Evolutionary conservation across 1,140 invertebrate genomes (phyloP), one percentile per base, ranked within the genome.

Genomic region (Drosophila repletoides): DNA sequence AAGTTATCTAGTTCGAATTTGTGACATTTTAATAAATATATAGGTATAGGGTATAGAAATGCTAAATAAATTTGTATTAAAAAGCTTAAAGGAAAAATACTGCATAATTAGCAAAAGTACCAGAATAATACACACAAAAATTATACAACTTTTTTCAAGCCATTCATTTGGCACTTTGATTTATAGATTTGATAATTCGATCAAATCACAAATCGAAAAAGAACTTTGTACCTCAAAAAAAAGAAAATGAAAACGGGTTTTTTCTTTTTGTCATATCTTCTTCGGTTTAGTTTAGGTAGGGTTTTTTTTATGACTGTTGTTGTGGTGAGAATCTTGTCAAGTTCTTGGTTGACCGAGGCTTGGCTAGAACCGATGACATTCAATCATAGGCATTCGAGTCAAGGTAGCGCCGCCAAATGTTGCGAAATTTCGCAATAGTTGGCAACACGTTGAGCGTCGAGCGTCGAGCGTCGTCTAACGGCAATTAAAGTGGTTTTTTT

Each of bases 321-420:
- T 51, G 10, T 17, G 5, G 14, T 15, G 21, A 28, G 33, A 51
- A 51, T 43, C 28, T 55, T 48, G 36, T 49, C 33, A 56, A 58
- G 56, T 52, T 67, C 46, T 72, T 51, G 68, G 10, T 10, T 14
- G 28, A 19, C n/a, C 36, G 52, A 72, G 52, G 53, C 14, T 22
- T 19, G 43, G 22, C 38, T 48, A 71, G 59, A 71, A 72, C 31
- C 43, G 64, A 24, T 83, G 77, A 76, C 77, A 83, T 72, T 81
- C 72, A 76, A 53, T 52, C 41, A 22, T 38, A 34, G 31, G 26
- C 41, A 56, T 58, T 81, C 53, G 59, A 67, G 64, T 67, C 64
- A 67, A 67, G 64, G 64, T 21, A 38, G 34, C 51, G 15, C 6
- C 63, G 43, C 14, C 46, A 52, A 33, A 4, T 56, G 59, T 33